These are phyloP conservation scores for Coturnix japonica DNA, from an alignment of 2,113 vertebrate genomes.

Conservation along the genomic window DNA sequence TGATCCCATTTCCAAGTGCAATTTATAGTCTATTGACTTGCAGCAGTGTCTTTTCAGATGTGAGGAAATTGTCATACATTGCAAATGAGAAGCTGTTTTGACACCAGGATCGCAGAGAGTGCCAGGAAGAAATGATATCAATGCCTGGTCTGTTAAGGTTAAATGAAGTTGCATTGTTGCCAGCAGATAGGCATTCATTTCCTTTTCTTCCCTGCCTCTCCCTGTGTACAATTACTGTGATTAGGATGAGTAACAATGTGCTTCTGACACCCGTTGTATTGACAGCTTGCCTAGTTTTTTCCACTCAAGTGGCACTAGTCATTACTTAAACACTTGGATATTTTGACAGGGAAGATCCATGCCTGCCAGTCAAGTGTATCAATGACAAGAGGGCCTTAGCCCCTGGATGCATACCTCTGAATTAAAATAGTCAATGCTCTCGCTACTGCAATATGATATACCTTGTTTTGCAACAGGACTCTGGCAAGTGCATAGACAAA, in stretches of 20 bases:
- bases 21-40: conserved; percentile 98
- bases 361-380: conserved; percentile 90
- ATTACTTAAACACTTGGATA: conserved; percentile 82
- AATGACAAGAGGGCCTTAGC: conserved; percentile 82
- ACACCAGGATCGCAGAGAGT: conserved; percentile 79
- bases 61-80: conserved; percentile 97
- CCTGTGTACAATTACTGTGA: conserved; percentile 83
- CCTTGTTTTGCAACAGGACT: conserved; percentile 74
- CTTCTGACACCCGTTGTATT: conserved; percentile 78
- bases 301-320: conserved; percentile 83
- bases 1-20: conserved; percentile 89
- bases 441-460: conserved; percentile 77
- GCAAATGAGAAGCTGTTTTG: conserved; percentile 95
- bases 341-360: conserved; percentile 84
- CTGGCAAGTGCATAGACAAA: background rate
- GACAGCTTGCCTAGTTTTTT: conserved; percentile 81
- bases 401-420: conserved; percentile 76
- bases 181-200: conserved; percentile 82
- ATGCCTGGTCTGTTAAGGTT: conserved; percentile 83
- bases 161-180: conserved; percentile 85
- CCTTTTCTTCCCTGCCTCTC: conserved; percentile 74
- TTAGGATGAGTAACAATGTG: conserved; percentile 82
- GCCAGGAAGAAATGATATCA: conserved; percentile 87
- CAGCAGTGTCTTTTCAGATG: conserved; percentile 90
- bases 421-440: conserved; percentile 88